Evolutionary conservation across 1,140 invertebrate genomes (phyloP), one percentile per base, ranked within the genome.

Genomic region (Mamestra configurata): DNA sequence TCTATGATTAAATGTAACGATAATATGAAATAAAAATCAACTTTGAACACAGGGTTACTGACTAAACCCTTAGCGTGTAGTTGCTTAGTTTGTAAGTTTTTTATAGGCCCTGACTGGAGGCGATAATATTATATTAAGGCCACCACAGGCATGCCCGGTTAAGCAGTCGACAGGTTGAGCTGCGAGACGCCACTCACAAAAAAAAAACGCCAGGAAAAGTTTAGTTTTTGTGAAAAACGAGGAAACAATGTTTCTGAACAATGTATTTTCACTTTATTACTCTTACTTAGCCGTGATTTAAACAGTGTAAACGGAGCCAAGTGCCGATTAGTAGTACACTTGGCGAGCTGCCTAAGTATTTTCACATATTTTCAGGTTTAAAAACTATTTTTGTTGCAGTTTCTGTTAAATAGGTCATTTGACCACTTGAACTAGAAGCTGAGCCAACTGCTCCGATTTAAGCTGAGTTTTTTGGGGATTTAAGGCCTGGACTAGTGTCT

Each of bases 341-440:
- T 64, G 35, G 59, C 59, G 18, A 20, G n/a, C 4, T 64, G 59
- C 59, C 59, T 64, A 40, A 18, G 18, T 37, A 40, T 22, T 18
- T 20, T 40, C 59, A 35, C 59, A 11, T 11, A 20, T 37, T 64
- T 64, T 27, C 10, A n/a, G 53, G n/a, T 11, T 64, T 6, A 37
- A 61, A 64, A 64, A 37, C n/a, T 13, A 64, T 37, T 64, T 40
- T 64, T 40, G n/a, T 64, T 64, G n/a, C n/a, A 20, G 8, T 37
- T 22, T 8, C 51, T 22, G 51, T 55, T 64, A 64, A 37, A 37
- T 64, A 37, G 59, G 8, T 37, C 18, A 27, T 18, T 64, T 40
- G 8, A 40, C 7, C 7, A 22, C n/a, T 64, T 64, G 20, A 64
- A 35, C 18, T n/a, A n/a, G n/a, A 64, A 7, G 1, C 18, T n/a